Conservation (phyloP, 2,888 invertebrate genomes). For the Buathra laborator region DNA sequence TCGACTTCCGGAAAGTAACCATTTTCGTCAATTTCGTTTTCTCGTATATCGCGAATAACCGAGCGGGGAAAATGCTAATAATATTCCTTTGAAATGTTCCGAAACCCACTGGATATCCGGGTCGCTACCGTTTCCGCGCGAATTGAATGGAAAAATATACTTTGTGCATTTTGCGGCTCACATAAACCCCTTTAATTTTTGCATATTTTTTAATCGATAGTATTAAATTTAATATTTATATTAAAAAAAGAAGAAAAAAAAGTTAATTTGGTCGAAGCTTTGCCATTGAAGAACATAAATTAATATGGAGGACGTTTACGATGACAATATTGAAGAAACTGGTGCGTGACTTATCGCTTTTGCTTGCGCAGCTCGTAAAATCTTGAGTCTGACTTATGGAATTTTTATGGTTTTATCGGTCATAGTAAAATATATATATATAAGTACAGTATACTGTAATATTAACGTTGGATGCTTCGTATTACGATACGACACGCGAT, state of each 20-base stretch:
- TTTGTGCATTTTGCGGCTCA: neutral
- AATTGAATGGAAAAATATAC: neutral
- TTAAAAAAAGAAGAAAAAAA: neutral
- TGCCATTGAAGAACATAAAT: neutral
- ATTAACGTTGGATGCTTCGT: neutral
- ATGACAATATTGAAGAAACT: slow-evolving; percentile 19
- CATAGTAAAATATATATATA: neutral
- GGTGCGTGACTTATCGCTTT: neutral
- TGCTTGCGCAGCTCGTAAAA: slow-evolving; percentile 26
- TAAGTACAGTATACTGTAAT: neutral
- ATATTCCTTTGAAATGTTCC: slow-evolving; percentile 48
- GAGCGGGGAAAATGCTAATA: slow-evolving; percentile 41
- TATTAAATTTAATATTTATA: neutral
- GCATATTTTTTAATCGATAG: neutral
- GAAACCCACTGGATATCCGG: neutral
- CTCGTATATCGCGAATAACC: neutral
- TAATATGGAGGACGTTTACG: neutral
- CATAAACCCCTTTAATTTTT: neutral
- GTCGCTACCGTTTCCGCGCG: neutral
- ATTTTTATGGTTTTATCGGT: slow-evolving; percentile 34
- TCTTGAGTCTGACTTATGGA: slow-evolving; percentile 31
- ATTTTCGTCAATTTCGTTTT: slow-evolving; percentile 56
- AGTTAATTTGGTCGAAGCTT: neutral
- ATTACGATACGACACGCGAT: slow-evolving; percentile 15
- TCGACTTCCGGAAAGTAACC: slow-evolving; percentile 41